A percentile compares a stretch with the other conserved stretches of the same genome.
Conservation (phyloP, 2,888 invertebrate genomes). For the Eupithecia abbreviata region DNA sequence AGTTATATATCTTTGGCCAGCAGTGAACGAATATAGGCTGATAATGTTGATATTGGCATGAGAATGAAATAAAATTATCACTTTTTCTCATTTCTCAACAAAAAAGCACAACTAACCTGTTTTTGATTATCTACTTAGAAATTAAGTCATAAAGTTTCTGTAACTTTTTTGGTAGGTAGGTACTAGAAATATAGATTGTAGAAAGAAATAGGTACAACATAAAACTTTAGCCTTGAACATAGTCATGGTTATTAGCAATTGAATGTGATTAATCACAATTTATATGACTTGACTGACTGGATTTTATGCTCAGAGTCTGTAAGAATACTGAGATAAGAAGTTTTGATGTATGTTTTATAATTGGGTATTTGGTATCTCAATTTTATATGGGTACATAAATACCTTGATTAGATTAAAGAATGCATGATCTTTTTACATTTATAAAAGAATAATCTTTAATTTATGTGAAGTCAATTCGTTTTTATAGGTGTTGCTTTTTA, state of each 20-base stretch:
- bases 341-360: background rate
- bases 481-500: too few species aligned
- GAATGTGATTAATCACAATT: constrained; percentile 5
- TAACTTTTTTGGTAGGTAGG: background rate
- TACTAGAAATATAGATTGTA: background rate
- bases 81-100: too few species aligned
- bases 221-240: background rate
- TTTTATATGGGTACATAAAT: background rate
- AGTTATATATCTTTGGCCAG: too few species aligned
- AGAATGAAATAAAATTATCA: too few species aligned
- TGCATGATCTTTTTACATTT: background rate
- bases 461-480: background rate
- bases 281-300: background rate
- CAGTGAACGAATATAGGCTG: too few species aligned
- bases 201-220: background rate
- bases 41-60: too few species aligned
- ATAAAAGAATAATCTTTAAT: too few species aligned
- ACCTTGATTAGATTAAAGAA: background rate
- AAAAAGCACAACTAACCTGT: too few species aligned
- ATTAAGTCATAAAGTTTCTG: background rate
- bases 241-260: constrained; percentile 11
- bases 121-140: background rate
- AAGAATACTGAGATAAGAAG: background rate
- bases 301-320: background rate
- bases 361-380: background rate